Percentiles rank a stretch among this genome's conserved stretches.
phyloP scores from a whole-genome alignment of 2,888 invertebrate genomes.

The Coenonympha arcania region DNA sequence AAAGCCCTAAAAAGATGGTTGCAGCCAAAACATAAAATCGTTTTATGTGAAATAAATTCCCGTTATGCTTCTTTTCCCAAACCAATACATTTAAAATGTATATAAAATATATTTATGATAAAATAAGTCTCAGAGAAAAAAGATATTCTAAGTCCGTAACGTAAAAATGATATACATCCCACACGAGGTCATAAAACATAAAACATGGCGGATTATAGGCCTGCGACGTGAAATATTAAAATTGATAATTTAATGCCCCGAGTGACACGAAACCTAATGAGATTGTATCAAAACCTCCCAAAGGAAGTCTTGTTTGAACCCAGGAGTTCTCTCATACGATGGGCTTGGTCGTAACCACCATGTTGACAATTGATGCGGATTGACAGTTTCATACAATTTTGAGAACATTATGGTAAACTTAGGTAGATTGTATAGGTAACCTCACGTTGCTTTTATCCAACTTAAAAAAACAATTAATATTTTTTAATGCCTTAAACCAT shows the following conservation, averaged over 20 bases:
- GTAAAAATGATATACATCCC: conserved; percentile 15
- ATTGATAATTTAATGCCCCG: conserved; percentile 24
- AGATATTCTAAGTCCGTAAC: not conserved
- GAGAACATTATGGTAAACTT: too few species aligned
- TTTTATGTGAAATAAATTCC: not conserved
- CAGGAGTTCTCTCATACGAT: too few species aligned
- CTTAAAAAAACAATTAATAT: too few species aligned
- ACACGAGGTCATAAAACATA: conserved; percentile 16
- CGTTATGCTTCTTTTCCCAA: not conserved
- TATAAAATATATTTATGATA: not conserved
- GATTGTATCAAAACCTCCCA: conserved; percentile 14
- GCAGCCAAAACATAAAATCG: too few species aligned
- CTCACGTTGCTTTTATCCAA: too few species aligned
- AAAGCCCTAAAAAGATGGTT: too few species aligned
- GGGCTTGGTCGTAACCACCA: too few species aligned
- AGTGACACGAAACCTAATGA: conserved; percentile 19
- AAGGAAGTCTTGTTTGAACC: too few species aligned
- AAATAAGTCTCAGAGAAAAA: conserved; percentile 3
- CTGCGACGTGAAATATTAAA: conserved; percentile 23
- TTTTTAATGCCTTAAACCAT: too few species aligned
- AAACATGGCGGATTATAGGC: conserved; percentile 2
- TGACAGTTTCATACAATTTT: too few species aligned
- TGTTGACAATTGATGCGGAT: too few species aligned
- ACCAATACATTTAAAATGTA: conserved; percentile 6
- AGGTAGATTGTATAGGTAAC: too few species aligned